Conservation (phyloP, 2,888 invertebrate species). For the Stictocephala bisonia region DNA sequence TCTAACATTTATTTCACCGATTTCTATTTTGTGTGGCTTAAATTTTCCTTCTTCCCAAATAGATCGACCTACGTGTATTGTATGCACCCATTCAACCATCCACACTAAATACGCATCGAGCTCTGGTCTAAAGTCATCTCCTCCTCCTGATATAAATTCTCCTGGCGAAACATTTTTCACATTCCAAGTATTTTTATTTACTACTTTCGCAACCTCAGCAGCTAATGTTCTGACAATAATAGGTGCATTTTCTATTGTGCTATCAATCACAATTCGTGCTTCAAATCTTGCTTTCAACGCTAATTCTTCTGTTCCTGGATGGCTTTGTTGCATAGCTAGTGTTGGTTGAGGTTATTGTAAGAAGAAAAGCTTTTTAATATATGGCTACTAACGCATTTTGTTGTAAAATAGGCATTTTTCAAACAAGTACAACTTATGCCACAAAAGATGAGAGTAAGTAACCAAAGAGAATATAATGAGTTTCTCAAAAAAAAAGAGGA, state of each 20-base stretch:
- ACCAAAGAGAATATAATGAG: no score
- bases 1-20: not conserved
- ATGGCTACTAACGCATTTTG: constrained; percentile 13
- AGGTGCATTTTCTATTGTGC: not conserved
- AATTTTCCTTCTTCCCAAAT: not conserved
- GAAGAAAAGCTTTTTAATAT: constrained; percentile 13
- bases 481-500: no score
- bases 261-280: not conserved
- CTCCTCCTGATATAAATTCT: not conserved
- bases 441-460: constrained; percentile 5
- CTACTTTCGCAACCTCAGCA: not conserved
- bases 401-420: constrained; percentile 13
- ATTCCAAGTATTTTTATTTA: not conserved
- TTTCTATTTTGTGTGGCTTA: not conserved
- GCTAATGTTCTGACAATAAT: not conserved
- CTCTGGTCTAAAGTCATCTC: not conserved
- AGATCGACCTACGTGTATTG: not conserved
- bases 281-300: not conserved
- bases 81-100: not conserved
- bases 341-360: constrained; percentile 13
- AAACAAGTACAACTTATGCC: constrained; percentile 9
- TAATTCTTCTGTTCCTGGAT: not conserved
- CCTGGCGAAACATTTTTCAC: not conserved
- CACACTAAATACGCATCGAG: not conserved
- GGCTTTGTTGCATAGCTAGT: constrained; percentile 13